phyloP scores from a whole-genome alignment of 2,797 vertebrate species.

The Limnodromus scolopaceus region DNA sequence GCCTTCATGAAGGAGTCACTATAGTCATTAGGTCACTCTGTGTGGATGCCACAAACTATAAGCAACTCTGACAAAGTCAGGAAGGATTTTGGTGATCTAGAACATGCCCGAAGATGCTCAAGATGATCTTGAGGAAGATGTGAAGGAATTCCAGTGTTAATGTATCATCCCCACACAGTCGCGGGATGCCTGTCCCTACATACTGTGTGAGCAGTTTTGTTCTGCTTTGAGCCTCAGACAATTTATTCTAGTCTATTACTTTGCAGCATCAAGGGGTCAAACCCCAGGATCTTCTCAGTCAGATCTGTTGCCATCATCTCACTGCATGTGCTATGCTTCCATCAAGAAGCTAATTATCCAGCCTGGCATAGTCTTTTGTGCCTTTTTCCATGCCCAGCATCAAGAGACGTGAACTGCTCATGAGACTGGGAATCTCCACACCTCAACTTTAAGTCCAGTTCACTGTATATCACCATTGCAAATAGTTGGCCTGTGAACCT shows the following conservation, averaged over 20 bases:
- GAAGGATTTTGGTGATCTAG: neutral
- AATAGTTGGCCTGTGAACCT: neutral
- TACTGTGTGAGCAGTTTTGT: neutral
- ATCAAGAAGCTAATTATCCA: neutral
- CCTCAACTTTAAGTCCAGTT: neutral
- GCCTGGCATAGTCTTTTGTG: neutral
- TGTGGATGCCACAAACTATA: neutral
- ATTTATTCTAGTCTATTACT: neutral
- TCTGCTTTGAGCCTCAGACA: neutral
- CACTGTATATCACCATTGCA: neutral
- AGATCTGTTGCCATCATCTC: neutral
- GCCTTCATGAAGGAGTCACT: neutral
- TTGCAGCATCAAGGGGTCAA: neutral
- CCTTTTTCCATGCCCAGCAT: neutral
- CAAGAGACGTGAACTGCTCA: neutral
- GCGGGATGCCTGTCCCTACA: rapidly evolving
- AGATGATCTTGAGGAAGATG: neutral
- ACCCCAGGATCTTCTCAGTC: neutral
- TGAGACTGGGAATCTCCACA: neutral
- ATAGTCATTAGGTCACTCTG: neutral
- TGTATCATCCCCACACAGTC: neutral
- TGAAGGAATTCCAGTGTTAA: neutral
- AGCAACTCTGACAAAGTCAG: neutral
- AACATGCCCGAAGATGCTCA: neutral
- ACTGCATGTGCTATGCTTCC: neutral